These are phyloP conservation scores for Busseola fusca DNA, from an alignment of 2,888 invertebrate genomes.

Conservation along the genomic window DNA sequence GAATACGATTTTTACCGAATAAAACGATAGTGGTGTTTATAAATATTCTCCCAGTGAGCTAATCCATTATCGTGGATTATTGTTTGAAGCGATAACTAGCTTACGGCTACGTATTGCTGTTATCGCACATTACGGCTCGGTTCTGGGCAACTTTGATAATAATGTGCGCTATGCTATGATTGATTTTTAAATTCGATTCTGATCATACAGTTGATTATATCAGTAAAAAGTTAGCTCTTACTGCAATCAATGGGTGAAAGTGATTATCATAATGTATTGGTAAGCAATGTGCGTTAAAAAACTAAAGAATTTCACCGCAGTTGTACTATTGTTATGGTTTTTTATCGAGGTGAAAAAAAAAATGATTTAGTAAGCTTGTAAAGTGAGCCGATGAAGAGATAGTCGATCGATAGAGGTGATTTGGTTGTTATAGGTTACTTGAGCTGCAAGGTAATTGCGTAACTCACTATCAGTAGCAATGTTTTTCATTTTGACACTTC, in stretches of 20 bases:
- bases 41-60: conserved; percentile 82
- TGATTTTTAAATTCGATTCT: conserved; percentile 68
- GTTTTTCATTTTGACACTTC: too few relatives aligned
- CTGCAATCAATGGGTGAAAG: conserved; percentile 62
- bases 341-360: conserved; percentile 50
- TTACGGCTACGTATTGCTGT: conserved; percentile 71
- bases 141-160: conserved; percentile 66
- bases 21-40: conserved; percentile 83
- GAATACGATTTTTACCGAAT: conserved; percentile 75
- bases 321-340: conserved; percentile 56
- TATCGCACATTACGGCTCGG: conserved; percentile 65
- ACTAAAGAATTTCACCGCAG: conserved; percentile 57
- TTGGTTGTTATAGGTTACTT: conserved; percentile 40
- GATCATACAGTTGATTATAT: conserved; percentile 61
- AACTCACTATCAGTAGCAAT: too few relatives aligned
- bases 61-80: conserved; percentile 88
- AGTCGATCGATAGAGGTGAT: conserved; percentile 45
- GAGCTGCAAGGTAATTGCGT: conserved; percentile 3
- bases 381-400: conserved; percentile 55
- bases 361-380: conserved; percentile 56
- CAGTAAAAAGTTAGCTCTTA: conserved; percentile 50
- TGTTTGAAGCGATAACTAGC: conserved; percentile 81
- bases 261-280: conserved; percentile 61
- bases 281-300: conserved; percentile 57
- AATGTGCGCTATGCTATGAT: conserved; percentile 65